Evolutionary conservation across 2,797 vertebrate genomes (phyloP), one percentile per base, ranked within the genome.

Genomic region (Chromobotia macracanthus): DNA sequence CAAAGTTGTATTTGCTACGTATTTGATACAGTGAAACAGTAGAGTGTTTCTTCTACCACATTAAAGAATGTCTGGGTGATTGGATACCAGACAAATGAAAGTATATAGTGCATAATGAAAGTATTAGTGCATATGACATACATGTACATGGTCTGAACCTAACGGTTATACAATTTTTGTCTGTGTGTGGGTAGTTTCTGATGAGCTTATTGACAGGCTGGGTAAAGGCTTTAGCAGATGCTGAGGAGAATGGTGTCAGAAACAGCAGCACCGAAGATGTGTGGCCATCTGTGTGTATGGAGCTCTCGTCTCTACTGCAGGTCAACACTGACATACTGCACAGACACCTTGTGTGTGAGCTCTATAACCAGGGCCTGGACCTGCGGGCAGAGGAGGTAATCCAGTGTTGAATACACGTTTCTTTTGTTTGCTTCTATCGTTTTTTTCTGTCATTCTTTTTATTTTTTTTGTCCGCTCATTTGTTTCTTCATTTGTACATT

Each of bases 291-390:
- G 85, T 97, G 71, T 95, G 95, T 70, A 86, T 92, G 18, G 96
- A 97, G 78, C 85, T 99, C 83, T 94, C 94, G 65, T 91, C 93
- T 21, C 92, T 95, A 84, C 95, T 99, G 80, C 97, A 98, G 84
- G 91, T 99, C 61, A 95, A 90, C 44, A 93, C 95, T 1, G 98
- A 99, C 86, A 87, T 95, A 31, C 87, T 99, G 58, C 90, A 86
- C 67, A 92, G 96, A 77, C 96, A 99, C 87, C 94, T 98, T 0
- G 96, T 98, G 51, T 96, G 94, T 68, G 96, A 99, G 80, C 95
- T 99, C 2, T 99, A 98, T 85, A 98, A 89, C 91, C 93, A 97
- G 0, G 97, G 96, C 12, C 92, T 95, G 75, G 98, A 99, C 91
- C 93, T 87, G 44, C 87, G 95, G 0, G 97, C 94, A 1, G 97